Conservation (phyloP, 2,113 vertebrate species). For the Apus apus region DNA sequence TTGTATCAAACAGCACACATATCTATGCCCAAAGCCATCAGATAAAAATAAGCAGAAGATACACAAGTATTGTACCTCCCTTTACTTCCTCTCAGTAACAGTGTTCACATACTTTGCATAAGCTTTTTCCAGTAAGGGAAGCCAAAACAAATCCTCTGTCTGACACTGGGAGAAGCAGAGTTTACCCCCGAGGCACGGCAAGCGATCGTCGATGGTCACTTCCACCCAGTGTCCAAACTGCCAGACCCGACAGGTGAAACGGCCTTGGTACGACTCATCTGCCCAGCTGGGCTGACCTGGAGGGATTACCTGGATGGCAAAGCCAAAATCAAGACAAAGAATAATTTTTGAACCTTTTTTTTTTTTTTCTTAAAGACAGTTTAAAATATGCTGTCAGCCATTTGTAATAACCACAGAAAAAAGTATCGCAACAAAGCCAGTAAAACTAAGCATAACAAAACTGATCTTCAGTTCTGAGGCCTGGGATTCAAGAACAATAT, state of each 20-base stretch:
- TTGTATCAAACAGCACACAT: background rate
- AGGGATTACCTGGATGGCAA: constrained; percentile 83
- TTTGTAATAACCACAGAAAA: background rate
- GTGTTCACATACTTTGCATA: constrained; percentile 88
- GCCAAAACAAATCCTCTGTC: constrained; percentile 89
- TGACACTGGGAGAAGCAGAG: constrained; percentile 94
- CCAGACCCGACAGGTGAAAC: constrained; percentile 89
- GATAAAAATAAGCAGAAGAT: background rate
- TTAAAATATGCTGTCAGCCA: background rate
- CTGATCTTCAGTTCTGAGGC: background rate
- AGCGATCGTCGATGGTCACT: constrained; percentile 87
- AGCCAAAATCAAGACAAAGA: background rate
- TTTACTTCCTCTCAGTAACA: background rate
- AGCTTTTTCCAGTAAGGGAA: constrained; percentile 94
- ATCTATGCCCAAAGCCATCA: background rate
- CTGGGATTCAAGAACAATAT: background rate
- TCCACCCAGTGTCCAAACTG: constrained; percentile 90
- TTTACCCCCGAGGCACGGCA: constrained; percentile 88
- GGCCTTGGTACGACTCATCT: constrained; percentile 82
- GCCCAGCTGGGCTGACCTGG: constrained; percentile 88
- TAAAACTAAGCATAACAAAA: background rate
- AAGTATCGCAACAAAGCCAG: background rate
- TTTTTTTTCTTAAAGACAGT: background rate
- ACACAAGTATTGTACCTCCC: background rate
- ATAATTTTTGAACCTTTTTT: no score